A percentile compares a stretch with the other conserved stretches of the same genome.
These are phyloP conservation scores for Thereva unica DNA, from an alignment of 2,888 invertebrate genomes.

Conservation along the genomic window DNA sequence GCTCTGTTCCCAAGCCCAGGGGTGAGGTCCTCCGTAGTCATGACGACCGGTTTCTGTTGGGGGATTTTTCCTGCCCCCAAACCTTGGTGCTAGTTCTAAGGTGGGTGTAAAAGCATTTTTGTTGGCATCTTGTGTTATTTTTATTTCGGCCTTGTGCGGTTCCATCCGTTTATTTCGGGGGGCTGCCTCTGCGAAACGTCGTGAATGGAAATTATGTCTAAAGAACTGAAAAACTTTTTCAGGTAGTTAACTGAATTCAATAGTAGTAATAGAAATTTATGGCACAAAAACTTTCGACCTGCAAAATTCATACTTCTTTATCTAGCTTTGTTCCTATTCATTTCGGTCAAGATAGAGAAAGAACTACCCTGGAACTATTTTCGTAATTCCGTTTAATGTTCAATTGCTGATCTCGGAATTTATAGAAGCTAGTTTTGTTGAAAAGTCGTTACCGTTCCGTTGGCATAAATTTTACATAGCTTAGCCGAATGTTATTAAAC, in stretches of 20 bases:
- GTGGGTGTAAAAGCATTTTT: constrained; percentile 30
- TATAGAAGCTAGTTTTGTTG: too few relatives aligned
- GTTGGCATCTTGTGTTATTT: constrained; percentile 30
- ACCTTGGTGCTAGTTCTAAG: constrained; percentile 7
- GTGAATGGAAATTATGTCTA: constrained; percentile 29
- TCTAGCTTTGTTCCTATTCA: background rate
- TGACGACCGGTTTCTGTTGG: constrained; percentile 18
- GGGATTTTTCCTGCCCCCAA: background rate
- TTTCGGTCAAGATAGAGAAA: background rate
- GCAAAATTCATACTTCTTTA: constrained; percentile 17
- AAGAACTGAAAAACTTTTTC: constrained; percentile 28
- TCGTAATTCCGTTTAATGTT: too few relatives aligned
- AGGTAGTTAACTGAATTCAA: constrained; percentile 12
- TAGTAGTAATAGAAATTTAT: constrained; percentile 21
- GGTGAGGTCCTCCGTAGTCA: constrained; percentile 21
- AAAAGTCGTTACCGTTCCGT: too few relatives aligned
- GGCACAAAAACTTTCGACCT: constrained; percentile 4
- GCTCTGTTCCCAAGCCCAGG: too few relatives aligned
- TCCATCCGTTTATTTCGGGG: constrained; percentile 25
- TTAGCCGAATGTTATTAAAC: too few relatives aligned
- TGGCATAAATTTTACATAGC: too few relatives aligned
- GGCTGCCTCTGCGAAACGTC: constrained; percentile 1
- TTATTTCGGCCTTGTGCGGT: constrained; percentile 33
- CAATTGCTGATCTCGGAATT: too few relatives aligned
- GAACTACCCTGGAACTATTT: too few relatives aligned